Base-by-base conservation (phyloP, 2,888 invertebrate genomes). In the Amphipoea oculea region DNA sequence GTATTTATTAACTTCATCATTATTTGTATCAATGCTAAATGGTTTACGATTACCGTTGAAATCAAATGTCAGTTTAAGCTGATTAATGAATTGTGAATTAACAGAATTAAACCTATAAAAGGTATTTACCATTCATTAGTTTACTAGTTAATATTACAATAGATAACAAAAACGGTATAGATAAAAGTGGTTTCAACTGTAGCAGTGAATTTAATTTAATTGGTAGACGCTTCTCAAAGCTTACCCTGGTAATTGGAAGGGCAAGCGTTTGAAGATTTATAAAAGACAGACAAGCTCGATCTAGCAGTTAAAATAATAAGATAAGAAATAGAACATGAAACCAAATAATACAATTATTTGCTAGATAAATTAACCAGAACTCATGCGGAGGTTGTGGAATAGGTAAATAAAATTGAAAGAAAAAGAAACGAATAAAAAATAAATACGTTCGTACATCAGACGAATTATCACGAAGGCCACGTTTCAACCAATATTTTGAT, bases 1-100 rank as follows among this genome's bases (percentile, higher is more conserved):
- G 48, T 40, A 66, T 62, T 62, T 14, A 66, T 20, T 54, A 82
- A 57, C 14, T 72, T 40, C 14, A 63, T 62, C 4, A 20, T 70
- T 78, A 78, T 77, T 66, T 78, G 60, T 62, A 78, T 66, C 51
- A 70, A 77, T 60, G 4, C 3, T 54, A 51, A 60, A 14, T 54
- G 4, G 29, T 82, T 54, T 51, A 69, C 29, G 2, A 73, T 36
- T 45, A 54, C 20, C 1, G 70, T 73, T 73, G 5, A 73, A 73
- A 73, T 69, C 51, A 36, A 73, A 62, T 73, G 11, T 23, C 54
- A 66, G 17, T 62, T 73, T 11, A 36, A 40, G 7, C 6, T 63
- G 7, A 63, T 67, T 70, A 62, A 73, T 70, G 11, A 20, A 12
- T 71, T 73, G 9, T 71, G 9, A 65, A 70, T 51, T 68, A 23